phyloP scores from a whole-genome alignment of 2,113 vertebrate genomes.

The Campylomormyrus numenius region DNA sequence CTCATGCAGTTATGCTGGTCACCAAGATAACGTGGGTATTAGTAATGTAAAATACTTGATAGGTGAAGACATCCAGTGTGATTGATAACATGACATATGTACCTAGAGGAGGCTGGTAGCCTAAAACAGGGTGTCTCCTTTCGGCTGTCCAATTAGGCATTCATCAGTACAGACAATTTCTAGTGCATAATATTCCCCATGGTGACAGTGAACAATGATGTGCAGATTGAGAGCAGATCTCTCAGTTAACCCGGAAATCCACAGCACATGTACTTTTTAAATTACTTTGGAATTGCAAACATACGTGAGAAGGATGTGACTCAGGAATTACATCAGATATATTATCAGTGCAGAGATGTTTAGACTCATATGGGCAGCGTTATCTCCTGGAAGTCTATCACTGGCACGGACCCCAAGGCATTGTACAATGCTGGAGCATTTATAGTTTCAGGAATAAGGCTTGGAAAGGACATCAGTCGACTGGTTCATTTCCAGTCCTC shows the following conservation, averaged over 20 bases:
- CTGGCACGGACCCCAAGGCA: constrained; percentile 17
- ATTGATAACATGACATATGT: neutral
- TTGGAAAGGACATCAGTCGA: neutral
- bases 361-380: neutral
- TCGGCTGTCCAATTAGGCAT: neutral
- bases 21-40: neutral
- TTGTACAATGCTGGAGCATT: neutral
- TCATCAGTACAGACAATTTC: neutral
- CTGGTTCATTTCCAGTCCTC: neutral
- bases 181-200: neutral
- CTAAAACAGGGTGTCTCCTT: neutral
- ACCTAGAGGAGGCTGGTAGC: neutral
- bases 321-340: constrained; percentile 19
- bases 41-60: neutral
- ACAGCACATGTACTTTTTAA: neutral
- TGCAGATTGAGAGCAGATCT: neutral
- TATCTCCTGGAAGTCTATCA: constrained; percentile 7
- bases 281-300: neutral
- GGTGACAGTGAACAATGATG: neutral
- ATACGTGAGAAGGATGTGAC: neutral
- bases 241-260: neutral
- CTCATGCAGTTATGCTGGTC: neutral
- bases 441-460: neutral
- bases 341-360: constrained; percentile 20
- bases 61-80: neutral